A percentile compares a stretch with the other conserved stretches of the same genome.
Evolutionary conservation across 2,797 vertebrate species (phyloP).

Genomic region (Champsocephalus esox): DNA sequence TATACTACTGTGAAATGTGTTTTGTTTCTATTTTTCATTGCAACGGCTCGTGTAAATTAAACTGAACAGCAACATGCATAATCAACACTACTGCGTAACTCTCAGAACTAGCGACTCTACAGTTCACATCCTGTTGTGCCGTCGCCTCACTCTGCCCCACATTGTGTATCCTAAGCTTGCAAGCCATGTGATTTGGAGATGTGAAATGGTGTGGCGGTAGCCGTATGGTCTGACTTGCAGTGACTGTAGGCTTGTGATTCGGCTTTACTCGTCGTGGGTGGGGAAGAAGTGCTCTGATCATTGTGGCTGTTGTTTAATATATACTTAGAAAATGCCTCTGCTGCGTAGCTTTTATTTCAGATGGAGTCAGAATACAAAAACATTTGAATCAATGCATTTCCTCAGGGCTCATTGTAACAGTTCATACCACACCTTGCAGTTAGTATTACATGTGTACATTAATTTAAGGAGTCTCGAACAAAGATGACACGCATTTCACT

Average conservation of each 20-base stretch:
- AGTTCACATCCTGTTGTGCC: constrained; percentile 37
- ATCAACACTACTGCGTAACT: constrained; percentile 53
- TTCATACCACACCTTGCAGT: constrained; percentile 63
- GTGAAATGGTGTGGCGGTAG: constrained; percentile 74
- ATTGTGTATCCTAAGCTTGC: constrained; percentile 62
- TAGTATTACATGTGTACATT: constrained; percentile 68
- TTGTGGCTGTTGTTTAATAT: constrained; percentile 72
- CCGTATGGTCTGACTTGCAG: constrained; percentile 70
- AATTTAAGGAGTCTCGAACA: constrained; percentile 64
- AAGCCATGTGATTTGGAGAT: constrained; percentile 71
- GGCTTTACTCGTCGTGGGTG: constrained; percentile 73
- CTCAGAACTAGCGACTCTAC: constrained; percentile 33
- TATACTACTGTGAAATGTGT: constrained; percentile 86
- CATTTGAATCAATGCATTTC: constrained; percentile 67
- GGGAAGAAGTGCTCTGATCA: constrained; percentile 53
- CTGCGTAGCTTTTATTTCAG: constrained; percentile 64
- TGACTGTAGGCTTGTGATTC: constrained; percentile 75
- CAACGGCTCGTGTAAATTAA: constrained; percentile 64
- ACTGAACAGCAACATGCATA: constrained; percentile 43
- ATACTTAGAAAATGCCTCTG: constrained; percentile 61
- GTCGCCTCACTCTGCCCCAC: constrained; percentile 48
- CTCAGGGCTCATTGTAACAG: constrained; percentile 78
- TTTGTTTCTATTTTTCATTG: constrained; percentile 76
- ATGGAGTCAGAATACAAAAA: constrained; percentile 48
- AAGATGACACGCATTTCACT: constrained; percentile 54